Evolutionary conservation across 2,797 vertebrate species (phyloP), one percentile per base, ranked within the genome.

Genomic region (Sorex maritimensis): DNA sequence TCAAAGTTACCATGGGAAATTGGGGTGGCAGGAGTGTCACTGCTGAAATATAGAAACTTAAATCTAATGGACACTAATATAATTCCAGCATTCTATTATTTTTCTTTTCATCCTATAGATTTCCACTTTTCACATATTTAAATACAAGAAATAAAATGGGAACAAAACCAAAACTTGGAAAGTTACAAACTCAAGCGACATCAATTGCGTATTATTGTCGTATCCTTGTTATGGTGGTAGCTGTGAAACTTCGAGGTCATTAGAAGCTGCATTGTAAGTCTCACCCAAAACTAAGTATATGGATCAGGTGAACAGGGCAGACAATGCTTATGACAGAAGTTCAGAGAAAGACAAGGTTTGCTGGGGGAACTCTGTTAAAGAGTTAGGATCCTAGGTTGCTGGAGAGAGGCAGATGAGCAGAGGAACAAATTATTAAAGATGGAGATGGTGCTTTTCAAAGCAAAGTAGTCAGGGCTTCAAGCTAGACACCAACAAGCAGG

Each of bases 271-370:
- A 0, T 2, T 4, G 8, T 5, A 10, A 85, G 5, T n/a, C 69
- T 61, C 26, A 26, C 3, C 11, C 26, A 75, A 55, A 9, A 17
- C 34, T 15, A 34, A 78, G 24, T 4, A 0, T 11, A 19, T 26
- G 67, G 26, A 2, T 19, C 7, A 75, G 6, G n/a, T 1, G 1
- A 1, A 23, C 28, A 3, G 46, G 67, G 1, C 26, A 17, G 81
- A 13, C 0, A 7, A 2, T 2, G 5, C 11, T 4, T 7, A 13
- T 1, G 9, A 1, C 1, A 34, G 49, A n/a, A 0, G 7, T 21
- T 61, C 23, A 30, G 41, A 55, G 46, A 13, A 26, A 65, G 12
- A 41, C 2, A n/a, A 30, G 10, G n/a, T n/a, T 0, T 4, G 4
- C 12, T 15, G n/a, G 52, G 2, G 17, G 2, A 19, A 26, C 0